Evolutionary conservation across 2,113 vertebrate genomes (phyloP).

Genomic region (Pseudorhombus dupliciocellatus): DNA sequence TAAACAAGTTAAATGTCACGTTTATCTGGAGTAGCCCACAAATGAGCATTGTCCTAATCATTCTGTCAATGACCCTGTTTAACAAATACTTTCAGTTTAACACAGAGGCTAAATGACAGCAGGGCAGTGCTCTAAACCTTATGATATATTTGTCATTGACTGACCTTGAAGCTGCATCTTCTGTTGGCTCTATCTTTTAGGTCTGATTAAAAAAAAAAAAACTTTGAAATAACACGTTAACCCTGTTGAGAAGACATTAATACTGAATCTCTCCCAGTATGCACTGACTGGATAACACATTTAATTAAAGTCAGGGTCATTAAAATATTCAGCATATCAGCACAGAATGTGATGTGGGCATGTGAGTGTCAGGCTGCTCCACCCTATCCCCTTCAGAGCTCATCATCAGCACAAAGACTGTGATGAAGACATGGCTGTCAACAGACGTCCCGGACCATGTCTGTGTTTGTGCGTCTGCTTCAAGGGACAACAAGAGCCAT

Average conservation of each 20-base stretch:
- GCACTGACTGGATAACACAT: neutral
- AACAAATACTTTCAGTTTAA: too few relatives aligned
- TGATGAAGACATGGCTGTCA: conserved; percentile 65
- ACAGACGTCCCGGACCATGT: conserved; percentile 65
- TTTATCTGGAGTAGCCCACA: too few relatives aligned
- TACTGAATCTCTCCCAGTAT: neutral
- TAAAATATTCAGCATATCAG: conserved; percentile 6
- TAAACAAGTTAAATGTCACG: too few relatives aligned
- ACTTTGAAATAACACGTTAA: neutral
- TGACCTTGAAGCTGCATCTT: neutral
- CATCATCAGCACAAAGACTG: conserved; percentile 54
- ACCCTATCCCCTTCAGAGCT: conserved; percentile 36
- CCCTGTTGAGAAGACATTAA: conserved; percentile 1
- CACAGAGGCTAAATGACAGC: too few relatives aligned
- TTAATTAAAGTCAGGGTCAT: conserved; percentile 6
- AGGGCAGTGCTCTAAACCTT: neutral
- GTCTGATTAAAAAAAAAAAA: neutral
- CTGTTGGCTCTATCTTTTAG: neutral
- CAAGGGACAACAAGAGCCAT: conserved; percentile 58
- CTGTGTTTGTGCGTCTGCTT: conserved; percentile 57
- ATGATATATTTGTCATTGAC: neutral
- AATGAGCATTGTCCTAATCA: too few relatives aligned
- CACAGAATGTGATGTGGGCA: conserved; percentile 8
- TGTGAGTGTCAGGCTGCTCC: conserved; percentile 19
- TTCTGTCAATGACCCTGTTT: too few relatives aligned